These are phyloP conservation scores for Mus caroli DNA, from an alignment of 2,797 vertebrate genomes.

Conservation along the genomic window DNA sequence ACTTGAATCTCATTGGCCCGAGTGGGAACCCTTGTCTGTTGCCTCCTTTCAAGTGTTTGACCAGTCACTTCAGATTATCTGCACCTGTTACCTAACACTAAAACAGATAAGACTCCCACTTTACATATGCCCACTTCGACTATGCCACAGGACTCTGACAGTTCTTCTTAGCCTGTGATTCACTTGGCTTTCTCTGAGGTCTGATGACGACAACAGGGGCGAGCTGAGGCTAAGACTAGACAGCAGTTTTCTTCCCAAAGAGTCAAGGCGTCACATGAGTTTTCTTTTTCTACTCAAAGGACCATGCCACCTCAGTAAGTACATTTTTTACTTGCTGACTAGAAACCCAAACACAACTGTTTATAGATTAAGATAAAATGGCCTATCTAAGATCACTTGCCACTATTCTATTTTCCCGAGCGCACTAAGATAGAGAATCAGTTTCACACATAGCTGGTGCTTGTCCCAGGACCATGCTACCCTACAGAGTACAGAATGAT, in stretches of 20 bases:
- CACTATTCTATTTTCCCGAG: background rate
- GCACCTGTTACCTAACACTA: background rate
- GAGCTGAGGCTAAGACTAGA: background rate
- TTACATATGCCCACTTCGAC: background rate
- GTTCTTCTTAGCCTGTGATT: background rate
- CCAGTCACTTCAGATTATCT: background rate
- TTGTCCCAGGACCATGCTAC: background rate
- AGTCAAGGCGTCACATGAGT: background rate
- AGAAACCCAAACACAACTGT: constrained; percentile 28
- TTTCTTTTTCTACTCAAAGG: background rate
- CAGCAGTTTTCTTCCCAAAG: background rate
- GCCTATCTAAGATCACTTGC: background rate
- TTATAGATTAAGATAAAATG: background rate
- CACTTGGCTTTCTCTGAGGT: background rate
- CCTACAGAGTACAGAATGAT: background rate
- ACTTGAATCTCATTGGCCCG: background rate
- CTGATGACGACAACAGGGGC: background rate
- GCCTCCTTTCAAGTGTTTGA: background rate
- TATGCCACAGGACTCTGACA: background rate
- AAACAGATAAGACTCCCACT: background rate
- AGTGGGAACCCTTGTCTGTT: background rate
- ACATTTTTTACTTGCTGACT: constrained; percentile 8
- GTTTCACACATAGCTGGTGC: background rate
- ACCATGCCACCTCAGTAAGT: constrained; percentile 23
- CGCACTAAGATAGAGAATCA: background rate